Conservation (phyloP, 2,888 invertebrate species). For the Ophonus ardosiacus region DNA sequence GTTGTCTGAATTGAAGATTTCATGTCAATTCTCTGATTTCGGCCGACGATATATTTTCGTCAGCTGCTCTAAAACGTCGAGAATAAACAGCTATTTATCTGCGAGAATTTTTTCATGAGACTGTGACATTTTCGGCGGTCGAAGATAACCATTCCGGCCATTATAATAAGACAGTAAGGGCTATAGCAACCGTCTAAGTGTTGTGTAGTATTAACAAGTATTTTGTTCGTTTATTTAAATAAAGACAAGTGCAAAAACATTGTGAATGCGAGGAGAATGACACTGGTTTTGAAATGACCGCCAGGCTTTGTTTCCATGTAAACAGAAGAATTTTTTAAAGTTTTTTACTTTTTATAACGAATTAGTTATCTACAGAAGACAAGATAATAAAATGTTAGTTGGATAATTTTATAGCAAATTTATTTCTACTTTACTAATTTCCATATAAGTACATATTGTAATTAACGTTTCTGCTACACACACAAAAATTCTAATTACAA, state of each 20-base stretch:
- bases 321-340: not conserved
- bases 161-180: not conserved
- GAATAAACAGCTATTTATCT: slow-evolving; percentile 56
- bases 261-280: slow-evolving; percentile 18
- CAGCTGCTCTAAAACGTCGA: slow-evolving; percentile 12
- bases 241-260: slow-evolving; percentile 56
- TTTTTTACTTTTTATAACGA: not conserved
- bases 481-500: no score
- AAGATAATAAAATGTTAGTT: not conserved
- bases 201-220: slow-evolving; percentile 59
- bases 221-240: slow-evolving; percentile 60
- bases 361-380: not conserved
- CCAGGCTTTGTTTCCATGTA: slow-evolving; percentile 6
- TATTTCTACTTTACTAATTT: no score
- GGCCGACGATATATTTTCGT: slow-evolving; percentile 47
- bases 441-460: no score
- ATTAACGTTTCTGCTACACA: no score
- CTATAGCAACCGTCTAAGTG: not conserved
- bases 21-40: slow-evolving; percentile 37
- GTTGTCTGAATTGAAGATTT: slow-evolving; percentile 33
- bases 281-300: slow-evolving; percentile 17
- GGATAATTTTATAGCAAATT: not conserved
- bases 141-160: not conserved
- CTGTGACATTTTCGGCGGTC: slow-evolving; percentile 27
- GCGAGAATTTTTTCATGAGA: slow-evolving; percentile 1